phyloP scores from a whole-genome alignment of 2,888 invertebrate species.

The Stratiomys singularior region DNA sequence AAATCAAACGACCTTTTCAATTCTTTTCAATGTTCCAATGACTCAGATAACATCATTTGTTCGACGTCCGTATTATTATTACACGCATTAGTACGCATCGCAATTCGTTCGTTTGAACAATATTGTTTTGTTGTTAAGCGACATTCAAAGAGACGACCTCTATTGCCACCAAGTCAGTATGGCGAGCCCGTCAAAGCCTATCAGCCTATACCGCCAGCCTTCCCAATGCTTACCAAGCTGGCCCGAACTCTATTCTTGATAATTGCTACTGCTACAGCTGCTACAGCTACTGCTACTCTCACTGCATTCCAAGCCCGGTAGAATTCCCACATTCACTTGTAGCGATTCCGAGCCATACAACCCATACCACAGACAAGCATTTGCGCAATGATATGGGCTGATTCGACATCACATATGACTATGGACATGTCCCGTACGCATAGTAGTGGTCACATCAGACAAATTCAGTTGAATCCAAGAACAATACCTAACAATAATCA shows the following conservation, averaged over 20 bases:
- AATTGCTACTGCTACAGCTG: too few relatives aligned
- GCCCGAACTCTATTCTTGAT: not conserved
- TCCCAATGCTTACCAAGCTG: not conserved
- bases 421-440: not conserved
- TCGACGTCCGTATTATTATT: not conserved
- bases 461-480: conserved; percentile 36
- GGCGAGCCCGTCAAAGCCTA: too few relatives aligned
- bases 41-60: conserved; percentile 11
- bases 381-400: not conserved
- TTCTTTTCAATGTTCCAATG: conserved; percentile 29
- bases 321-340: conserved; percentile 42
- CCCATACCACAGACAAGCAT: not conserved
- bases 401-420: not conserved
- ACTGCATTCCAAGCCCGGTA: conserved; percentile 23
- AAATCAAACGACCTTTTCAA: conserved; percentile 38
- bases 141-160: too few relatives aligned
- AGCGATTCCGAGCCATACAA: conserved; percentile 35
- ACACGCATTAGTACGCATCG: conserved; percentile 23
- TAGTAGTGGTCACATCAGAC: not conserved
- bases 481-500: conserved; percentile 41
- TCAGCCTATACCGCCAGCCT: not conserved
- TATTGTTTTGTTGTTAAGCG: not conserved
- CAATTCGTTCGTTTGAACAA: conserved; percentile 7
- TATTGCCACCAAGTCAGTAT: too few relatives aligned
- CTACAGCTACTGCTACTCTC: not conserved